Conservation (phyloP, 2,888 invertebrate species). For the Eupelmus urozonus region DNA sequence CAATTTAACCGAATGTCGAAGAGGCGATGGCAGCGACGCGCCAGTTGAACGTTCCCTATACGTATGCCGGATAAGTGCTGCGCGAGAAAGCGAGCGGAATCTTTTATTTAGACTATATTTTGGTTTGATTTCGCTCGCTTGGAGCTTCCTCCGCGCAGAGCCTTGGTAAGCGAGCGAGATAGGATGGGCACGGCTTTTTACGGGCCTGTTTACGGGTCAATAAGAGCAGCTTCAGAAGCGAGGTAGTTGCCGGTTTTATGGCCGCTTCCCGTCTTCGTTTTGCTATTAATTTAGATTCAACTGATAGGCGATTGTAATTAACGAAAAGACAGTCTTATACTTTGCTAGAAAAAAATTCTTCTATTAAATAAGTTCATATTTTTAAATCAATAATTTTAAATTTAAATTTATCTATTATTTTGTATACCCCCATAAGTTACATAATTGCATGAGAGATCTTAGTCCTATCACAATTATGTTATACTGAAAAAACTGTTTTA, state of each 20-base stretch:
- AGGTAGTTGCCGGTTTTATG: slow-evolving; percentile 1
- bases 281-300: neutral
- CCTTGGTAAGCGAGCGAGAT: no score
- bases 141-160: neutral
- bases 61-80: slow-evolving; percentile 32
- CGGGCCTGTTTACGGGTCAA: slow-evolving; percentile 50
- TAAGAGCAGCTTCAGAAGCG: slow-evolving; percentile 30
- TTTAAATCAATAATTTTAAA: no score
- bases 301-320: neutral
- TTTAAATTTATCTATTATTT: no score
- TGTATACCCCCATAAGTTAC: no score
- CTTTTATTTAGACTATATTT: slow-evolving; percentile 55
- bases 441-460: no score
- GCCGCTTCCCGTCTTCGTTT: neutral
- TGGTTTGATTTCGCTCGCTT: slow-evolving; percentile 48
- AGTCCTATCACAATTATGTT: no score
- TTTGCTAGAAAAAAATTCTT: neutral
- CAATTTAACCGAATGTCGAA: slow-evolving; percentile 55
- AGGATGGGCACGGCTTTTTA: no score
- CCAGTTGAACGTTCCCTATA: slow-evolving; percentile 35
- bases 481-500: no score
- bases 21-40: no score
- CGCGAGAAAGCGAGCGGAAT: slow-evolving; percentile 3
- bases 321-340: neutral
- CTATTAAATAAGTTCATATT: neutral